phyloP scores from a whole-genome alignment of 2,113 vertebrate species.

The Bothrops jararaca region DNA sequence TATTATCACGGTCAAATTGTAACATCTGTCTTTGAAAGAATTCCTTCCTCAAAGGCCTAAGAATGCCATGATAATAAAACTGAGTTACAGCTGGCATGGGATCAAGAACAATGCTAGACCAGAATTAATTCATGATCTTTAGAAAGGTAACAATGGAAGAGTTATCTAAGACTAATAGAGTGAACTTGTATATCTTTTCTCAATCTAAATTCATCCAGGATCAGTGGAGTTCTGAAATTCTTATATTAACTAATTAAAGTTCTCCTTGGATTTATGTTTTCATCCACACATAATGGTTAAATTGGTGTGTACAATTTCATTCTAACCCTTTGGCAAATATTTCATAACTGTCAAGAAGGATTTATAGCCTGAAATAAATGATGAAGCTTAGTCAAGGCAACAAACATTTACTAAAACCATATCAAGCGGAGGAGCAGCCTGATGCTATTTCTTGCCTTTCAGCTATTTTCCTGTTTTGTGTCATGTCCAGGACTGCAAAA shows the following conservation, averaged over 20 bases:
- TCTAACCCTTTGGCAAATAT: background rate
- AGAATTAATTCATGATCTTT: background rate
- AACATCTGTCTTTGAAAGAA: background rate
- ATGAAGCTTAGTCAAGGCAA: background rate
- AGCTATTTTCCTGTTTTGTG: background rate
- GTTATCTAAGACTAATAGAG: background rate
- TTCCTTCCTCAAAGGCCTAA: background rate
- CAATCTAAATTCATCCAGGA: background rate
- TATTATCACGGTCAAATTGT: background rate
- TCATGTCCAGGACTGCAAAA: background rate
- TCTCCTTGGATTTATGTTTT: background rate
- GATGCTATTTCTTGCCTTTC: background rate
- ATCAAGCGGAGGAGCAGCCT: constrained; percentile 1
- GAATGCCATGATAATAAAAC: background rate
- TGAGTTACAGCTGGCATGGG: background rate
- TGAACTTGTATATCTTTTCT: background rate
- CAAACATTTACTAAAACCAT: background rate
- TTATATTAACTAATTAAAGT: background rate
- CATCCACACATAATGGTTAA: background rate
- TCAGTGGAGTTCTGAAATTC: background rate
- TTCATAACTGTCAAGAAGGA: background rate
- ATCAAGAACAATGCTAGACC: background rate
- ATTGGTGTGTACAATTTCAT: background rate
- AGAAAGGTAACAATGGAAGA: background rate
- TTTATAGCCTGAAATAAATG: background rate